Evolutionary conservation across 2,797 vertebrate genomes (phyloP).

Genomic region (Yasuhikotakia modesta): DNA sequence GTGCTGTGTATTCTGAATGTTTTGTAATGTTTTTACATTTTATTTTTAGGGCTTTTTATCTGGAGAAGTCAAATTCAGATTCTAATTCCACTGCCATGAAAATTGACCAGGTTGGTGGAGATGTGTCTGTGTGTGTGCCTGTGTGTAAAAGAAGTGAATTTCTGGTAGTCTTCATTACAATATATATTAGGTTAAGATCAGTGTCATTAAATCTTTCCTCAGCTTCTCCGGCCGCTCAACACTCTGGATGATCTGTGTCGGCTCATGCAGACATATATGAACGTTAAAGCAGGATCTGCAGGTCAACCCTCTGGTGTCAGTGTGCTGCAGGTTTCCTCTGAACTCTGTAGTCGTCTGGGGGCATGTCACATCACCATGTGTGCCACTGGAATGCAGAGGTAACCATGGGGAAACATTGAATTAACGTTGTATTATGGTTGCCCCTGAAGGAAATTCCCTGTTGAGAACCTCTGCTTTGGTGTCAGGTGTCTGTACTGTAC

Average conservation of each 20-base stretch:
- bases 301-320: slow-evolving; percentile 81
- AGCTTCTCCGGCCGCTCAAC: slow-evolving; percentile 96
- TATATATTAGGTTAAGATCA: neutral
- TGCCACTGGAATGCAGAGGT: slow-evolving; percentile 96
- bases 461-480: slow-evolving; percentile 25
- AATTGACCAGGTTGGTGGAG: slow-evolving; percentile 90
- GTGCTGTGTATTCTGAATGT: neutral
- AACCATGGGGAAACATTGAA: slow-evolving; percentile 24
- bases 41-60: slow-evolving; percentile 88
- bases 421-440: neutral
- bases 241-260: slow-evolving; percentile 96
- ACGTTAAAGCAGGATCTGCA: slow-evolving; percentile 74
- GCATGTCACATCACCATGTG: slow-evolving; percentile 96
- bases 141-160: neutral
- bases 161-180: neutral
- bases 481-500: neutral
- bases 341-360: slow-evolving; percentile 95
- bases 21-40: neutral
- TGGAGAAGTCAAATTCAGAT: slow-evolving; percentile 96
- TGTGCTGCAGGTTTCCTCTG: slow-evolving; percentile 88
- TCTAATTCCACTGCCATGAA: slow-evolving; percentile 93
- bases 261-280: slow-evolving; percentile 90
- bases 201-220: slow-evolving; percentile 17
- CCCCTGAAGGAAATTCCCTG: neutral
- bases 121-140: too few relatives aligned